These are phyloP conservation scores for Diabrotica undecimpunctata DNA, from an alignment of 1,140 invertebrate species.

Conservation along the genomic window DNA sequence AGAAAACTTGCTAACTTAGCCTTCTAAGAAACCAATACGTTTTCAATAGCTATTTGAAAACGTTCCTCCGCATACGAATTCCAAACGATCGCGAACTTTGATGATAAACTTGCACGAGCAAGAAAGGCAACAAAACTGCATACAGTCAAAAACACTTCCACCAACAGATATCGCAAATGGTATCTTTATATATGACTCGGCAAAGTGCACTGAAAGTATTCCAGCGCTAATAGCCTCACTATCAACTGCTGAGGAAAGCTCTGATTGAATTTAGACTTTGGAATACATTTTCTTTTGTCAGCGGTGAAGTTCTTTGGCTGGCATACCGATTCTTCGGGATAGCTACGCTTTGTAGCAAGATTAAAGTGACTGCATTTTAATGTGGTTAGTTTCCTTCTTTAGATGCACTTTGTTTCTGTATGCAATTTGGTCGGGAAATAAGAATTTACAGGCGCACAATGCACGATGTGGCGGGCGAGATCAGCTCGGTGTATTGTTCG, in stretches of 20 bases:
- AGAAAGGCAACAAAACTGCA: neutral
- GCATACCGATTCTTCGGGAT: neutral
- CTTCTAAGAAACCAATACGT: too few relatives aligned
- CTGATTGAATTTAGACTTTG: neutral
- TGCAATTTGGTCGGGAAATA: neutral
- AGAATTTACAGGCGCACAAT: neutral
- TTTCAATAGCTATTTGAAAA: too few relatives aligned
- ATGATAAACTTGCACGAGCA: neutral
- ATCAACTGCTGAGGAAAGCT: neutral
- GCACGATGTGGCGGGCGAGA: neutral
- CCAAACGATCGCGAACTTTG: too few relatives aligned
- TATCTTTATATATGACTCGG: slow-evolving; percentile 3
- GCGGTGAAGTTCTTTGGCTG: neutral
- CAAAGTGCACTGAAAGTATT: slow-evolving; percentile 1
- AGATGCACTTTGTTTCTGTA: neutral
- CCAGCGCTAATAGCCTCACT: neutral
- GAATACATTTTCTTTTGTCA: slow-evolving; percentile 1
- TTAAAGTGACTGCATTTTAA: neutral
- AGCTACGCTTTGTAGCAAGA: neutral
- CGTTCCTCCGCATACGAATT: too few relatives aligned
- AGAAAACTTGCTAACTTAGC: too few relatives aligned
- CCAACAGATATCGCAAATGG: neutral
- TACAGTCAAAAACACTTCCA: neutral
- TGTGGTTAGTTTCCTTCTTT: neutral
- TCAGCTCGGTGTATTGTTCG: too few relatives aligned